Evolutionary conservation across 2,113 vertebrate species (phyloP).

Genomic region (Pangasianodon gigas): DNA sequence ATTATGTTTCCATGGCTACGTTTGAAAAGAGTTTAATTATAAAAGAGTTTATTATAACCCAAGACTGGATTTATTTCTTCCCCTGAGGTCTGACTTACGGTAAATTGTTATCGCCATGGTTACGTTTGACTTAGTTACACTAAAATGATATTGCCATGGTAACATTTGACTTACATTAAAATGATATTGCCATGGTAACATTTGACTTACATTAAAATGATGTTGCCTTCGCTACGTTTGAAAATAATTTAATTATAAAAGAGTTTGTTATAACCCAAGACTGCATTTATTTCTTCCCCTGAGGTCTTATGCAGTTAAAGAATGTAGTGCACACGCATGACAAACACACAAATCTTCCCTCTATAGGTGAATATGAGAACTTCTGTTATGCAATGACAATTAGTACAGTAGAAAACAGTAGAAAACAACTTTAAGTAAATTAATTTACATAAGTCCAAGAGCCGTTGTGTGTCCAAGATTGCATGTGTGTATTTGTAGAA

Average conservation of each 20-base stretch:
- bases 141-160: not conserved
- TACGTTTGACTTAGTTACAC: not conserved
- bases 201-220: not conserved
- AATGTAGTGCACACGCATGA: not conserved
- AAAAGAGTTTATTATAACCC: not conserved
- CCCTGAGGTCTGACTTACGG: not conserved
- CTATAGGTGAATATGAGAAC: not conserved
- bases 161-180: not conserved
- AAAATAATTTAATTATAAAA: not conserved
- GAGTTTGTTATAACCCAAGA: not conserved
- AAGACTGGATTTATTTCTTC: not conserved
- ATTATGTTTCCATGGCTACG: not conserved
- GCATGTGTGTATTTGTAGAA: conserved; percentile 8
- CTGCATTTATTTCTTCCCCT: not conserved
- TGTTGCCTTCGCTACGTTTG: not conserved
- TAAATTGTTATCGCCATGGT: not conserved
- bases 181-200: not conserved
- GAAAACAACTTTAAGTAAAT: not conserved
- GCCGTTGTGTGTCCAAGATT: not conserved
- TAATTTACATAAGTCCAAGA: not conserved
- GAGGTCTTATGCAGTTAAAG: not conserved
- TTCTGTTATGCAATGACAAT: not conserved
- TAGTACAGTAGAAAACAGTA: not conserved
- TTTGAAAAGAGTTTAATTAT: not conserved
- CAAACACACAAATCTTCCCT: not conserved